Evolutionary conservation across 2,797 vertebrate genomes (phyloP).

Genomic region (Typhlichthys eigenmanni): DNA sequence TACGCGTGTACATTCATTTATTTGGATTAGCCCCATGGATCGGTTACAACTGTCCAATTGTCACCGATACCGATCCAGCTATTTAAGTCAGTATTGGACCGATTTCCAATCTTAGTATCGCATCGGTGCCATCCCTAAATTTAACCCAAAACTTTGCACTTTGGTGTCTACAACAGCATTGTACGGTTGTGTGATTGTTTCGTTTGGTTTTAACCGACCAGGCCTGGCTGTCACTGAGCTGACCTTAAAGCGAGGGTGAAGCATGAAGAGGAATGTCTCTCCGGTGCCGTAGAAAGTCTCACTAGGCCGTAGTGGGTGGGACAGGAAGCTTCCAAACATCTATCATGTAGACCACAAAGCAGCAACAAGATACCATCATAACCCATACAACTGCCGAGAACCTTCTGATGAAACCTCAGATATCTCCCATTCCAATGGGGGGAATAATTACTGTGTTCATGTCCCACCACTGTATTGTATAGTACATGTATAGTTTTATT

Average conservation of each 20-base stretch:
- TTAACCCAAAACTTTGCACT: background rate
- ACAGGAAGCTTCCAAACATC: slow-evolving; percentile 82
- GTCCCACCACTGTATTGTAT: no score
- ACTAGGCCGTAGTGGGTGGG: slow-evolving; percentile 77
- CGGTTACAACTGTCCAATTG: no score
- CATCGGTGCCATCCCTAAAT: no score
- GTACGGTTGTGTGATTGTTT: no score
- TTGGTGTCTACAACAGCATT: background rate
- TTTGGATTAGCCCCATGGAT: no score
- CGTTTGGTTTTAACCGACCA: no score
- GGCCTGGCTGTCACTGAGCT: background rate
- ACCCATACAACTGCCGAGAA: background rate
- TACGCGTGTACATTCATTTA: no score
- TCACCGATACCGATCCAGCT: no score
- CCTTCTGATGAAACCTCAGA: background rate
- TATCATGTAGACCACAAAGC: slow-evolving; percentile 29
- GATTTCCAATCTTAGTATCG: no score
- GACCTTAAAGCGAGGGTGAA: slow-evolving; percentile 82
- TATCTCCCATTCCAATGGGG: no score
- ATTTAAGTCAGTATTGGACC: no score
- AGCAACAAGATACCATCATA: background rate
- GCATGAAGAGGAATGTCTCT: slow-evolving; percentile 83
- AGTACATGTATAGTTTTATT: background rate
- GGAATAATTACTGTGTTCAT: no score
- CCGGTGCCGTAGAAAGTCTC: slow-evolving; percentile 83